Evolutionary conservation across 2,888 invertebrate species (phyloP).

Genomic region (Phragmatobia fuliginosa): DNA sequence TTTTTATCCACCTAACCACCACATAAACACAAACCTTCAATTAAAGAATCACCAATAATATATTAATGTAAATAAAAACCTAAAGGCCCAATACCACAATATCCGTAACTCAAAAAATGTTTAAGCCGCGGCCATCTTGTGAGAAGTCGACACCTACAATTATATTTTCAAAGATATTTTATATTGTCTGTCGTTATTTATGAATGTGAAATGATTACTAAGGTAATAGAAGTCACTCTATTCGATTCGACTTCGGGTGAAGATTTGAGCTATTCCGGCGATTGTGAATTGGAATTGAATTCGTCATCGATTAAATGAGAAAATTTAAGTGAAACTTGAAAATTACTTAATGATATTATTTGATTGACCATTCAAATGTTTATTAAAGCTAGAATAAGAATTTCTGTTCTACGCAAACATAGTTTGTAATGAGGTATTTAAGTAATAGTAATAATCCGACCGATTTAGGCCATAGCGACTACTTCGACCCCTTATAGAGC

Average conservation of each 20-base stretch:
- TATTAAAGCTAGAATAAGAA: neutral
- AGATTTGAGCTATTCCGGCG: neutral
- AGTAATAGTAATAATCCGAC: too few species aligned
- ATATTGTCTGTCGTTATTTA: conserved; percentile 66
- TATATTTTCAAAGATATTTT: conserved; percentile 73
- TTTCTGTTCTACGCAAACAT: too few species aligned
- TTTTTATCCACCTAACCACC: neutral
- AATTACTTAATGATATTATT: too few species aligned
- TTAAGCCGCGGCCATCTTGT: conserved; percentile 46
- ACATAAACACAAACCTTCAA: conserved; percentile 9
- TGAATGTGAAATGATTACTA: conserved; percentile 35
- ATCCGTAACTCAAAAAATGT: conserved; percentile 47
- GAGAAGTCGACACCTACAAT: conserved; percentile 68
- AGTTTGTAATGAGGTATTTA: too few species aligned
- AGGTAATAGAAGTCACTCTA: conserved; percentile 9
- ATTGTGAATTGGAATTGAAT: neutral
- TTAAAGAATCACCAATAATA: conserved; percentile 23
- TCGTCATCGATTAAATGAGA: neutral
- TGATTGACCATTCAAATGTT: too few species aligned
- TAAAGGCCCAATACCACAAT: conserved; percentile 42
- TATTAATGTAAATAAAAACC: conserved; percentile 12
- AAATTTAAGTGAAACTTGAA: neutral
- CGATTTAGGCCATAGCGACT: too few species aligned
- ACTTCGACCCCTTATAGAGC: too few species aligned
- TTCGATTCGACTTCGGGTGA: neutral